Base-by-base conservation (phyloP, 2,113 vertebrate species). In the Nettapus auritus region DNA sequence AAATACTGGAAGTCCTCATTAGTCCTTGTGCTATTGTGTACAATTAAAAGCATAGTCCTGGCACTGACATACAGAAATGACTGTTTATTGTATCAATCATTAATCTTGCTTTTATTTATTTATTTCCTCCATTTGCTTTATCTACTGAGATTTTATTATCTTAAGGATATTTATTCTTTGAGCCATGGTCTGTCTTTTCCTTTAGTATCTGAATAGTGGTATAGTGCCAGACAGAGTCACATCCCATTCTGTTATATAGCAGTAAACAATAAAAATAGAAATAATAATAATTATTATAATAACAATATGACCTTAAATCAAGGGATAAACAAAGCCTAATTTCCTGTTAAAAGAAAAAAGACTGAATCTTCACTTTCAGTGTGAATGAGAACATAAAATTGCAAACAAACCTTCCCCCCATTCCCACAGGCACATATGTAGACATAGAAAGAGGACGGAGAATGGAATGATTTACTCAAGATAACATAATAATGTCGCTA, bases 1-100 rank as follows among this genome's bases (percentile, higher is more conserved):
- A 60, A 55, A 80, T 93, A 86, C 77, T 93, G 73, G 67, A 91
- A 97, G 69, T 92, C 46, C 57, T 93, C 80, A 26, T 38, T 86
- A 42, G 34, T 88, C 69, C 52, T 86, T 52, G 28, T 81, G 21
- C 44, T 81, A 82, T 19, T 1, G 2, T 46, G 20, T 71, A 42
- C 38, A 48, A 48, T 86, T 95, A 94, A 91, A 81, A 88, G 57
- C 34, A 69, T 56, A 14, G 16, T 70, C 17, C 67, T 94, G 86
- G 60, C 63, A 77, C n/a, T 89, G 59, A 50, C 70, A 87, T 78
- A 42, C 57, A 84, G 74, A 93, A 88, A 93, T 38, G 6, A 69
- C 36, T 88, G 68, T 64, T 94, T 89, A 89, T 90, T 95, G 11
- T 78, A 89, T 79, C 38, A 64, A 60, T 95, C 76, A 89, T 96